Percentiles rank a stretch among this genome's conserved stretches.
These are phyloP conservation scores for Chaetops frenatus DNA, from an alignment of 2,113 vertebrate species.

Conservation along the genomic window DNA sequence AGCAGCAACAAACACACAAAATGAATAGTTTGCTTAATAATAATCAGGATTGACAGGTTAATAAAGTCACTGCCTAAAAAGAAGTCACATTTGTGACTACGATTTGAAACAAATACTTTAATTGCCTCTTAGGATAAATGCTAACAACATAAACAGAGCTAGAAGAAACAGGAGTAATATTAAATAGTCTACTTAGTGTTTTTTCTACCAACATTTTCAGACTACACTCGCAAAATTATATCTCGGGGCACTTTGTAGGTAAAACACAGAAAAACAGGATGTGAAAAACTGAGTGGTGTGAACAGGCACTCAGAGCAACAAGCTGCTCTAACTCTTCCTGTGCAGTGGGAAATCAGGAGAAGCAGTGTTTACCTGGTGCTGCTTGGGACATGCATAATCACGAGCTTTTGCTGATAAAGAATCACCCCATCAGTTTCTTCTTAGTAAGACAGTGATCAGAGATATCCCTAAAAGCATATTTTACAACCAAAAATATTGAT, in stretches of 20 bases:
- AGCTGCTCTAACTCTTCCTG: background rate
- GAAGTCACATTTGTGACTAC: background rate
- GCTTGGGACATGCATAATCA: background rate
- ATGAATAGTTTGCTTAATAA: background rate
- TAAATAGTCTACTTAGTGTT: background rate
- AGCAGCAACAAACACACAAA: background rate
- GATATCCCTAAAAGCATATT: background rate
- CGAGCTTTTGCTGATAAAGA: background rate
- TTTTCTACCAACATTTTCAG: background rate
- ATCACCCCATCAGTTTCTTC: background rate
- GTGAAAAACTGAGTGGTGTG: background rate
- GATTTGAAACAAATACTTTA: conserved; percentile 10
- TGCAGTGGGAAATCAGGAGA: background rate
- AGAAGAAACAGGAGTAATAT: background rate
- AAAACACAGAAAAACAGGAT: background rate
- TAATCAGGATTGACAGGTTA: conserved; percentile 1
- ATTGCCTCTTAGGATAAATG: background rate
- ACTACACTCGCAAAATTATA: fast-evolving
- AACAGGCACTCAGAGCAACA: background rate
- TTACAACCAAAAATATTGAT: background rate
- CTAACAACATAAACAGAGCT: background rate
- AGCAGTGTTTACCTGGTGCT: background rate
- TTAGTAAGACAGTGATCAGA: background rate
- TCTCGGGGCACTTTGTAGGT: background rate
- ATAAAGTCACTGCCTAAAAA: background rate